Percentiles rank a stretch among this genome's conserved stretches.
Evolutionary conservation across 1,140 invertebrate species (phyloP).

Genomic region (Papilio dardanus): DNA sequence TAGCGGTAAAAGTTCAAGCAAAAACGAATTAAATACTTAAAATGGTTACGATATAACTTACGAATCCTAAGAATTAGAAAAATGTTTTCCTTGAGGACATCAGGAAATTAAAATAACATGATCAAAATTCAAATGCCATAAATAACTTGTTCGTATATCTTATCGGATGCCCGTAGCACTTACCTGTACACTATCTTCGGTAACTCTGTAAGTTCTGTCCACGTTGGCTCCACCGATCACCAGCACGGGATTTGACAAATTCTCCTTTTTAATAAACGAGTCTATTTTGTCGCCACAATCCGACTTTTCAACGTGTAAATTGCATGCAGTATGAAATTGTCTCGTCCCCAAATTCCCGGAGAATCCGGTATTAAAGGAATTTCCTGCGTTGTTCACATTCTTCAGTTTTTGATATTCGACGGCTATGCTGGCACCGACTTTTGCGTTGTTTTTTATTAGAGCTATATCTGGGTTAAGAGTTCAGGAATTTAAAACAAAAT

Average conservation of each 20-base stretch:
- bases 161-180: conserved; percentile 65
- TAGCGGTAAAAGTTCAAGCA: neutral
- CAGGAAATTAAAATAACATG: neutral
- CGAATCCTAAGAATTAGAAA: neutral
- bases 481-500: conserved; percentile 51
- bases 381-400: conserved; percentile 57
- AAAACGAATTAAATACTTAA: neutral
- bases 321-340: conserved; percentile 59
- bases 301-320: conserved; percentile 5
- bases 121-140: neutral
- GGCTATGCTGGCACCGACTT: conserved; percentile 92
- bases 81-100: neutral
- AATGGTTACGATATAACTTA: too few relatives aligned
- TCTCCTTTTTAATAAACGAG: conserved; percentile 29
- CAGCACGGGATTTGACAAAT: conserved; percentile 80
- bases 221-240: conserved; percentile 93
- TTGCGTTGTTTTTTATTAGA: conserved; percentile 96
- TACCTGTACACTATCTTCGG: conserved; percentile 86
- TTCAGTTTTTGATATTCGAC: conserved; percentile 83
- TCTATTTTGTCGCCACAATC: neutral
- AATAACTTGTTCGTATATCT: neutral
- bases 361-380: conserved; percentile 54
- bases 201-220: conserved; percentile 88
- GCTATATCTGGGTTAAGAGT: conserved; percentile 87
- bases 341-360: conserved; percentile 47